phyloP scores from a whole-genome alignment of 2,797 vertebrate species.

The Lacerta bilineata region DNA sequence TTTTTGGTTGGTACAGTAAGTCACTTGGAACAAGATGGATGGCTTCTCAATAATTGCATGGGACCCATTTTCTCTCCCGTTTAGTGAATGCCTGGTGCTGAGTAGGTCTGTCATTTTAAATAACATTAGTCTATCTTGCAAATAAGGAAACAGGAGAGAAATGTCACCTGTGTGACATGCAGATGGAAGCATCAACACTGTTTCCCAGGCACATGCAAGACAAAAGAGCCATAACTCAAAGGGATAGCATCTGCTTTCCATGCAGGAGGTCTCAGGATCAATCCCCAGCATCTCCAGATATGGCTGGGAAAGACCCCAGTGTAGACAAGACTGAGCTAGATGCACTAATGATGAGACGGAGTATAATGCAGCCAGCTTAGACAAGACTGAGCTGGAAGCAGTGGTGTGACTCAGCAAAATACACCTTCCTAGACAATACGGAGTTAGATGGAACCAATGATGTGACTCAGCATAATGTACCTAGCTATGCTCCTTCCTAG shows the following conservation, averaged over 20 bases:
- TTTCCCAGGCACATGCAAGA: background rate
- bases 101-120: conserved; percentile 78
- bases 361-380: too few species aligned
- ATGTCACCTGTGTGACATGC: conserved; percentile 49
- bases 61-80: conserved; percentile 75
- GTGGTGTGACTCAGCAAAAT: too few species aligned
- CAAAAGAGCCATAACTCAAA: background rate
- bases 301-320: too few species aligned
- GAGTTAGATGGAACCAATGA: too few species aligned
- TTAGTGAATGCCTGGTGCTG: conserved; percentile 76
- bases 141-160: conserved; percentile 57
- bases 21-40: conserved; percentile 78
- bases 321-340: too few species aligned
- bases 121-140: conserved; percentile 57
- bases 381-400: too few species aligned
- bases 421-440: too few species aligned
- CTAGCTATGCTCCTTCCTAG: too few species aligned
- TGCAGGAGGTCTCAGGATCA: background rate
- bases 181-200: conserved; percentile 46
- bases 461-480: too few species aligned
- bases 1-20: conserved; percentile 76
- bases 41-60: conserved; percentile 72
- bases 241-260: background rate
- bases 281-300: background rate
- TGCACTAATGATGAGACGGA: too few species aligned